phyloP scores from a whole-genome alignment of 2,888 invertebrate species.

The Operophtera brumata region DNA sequence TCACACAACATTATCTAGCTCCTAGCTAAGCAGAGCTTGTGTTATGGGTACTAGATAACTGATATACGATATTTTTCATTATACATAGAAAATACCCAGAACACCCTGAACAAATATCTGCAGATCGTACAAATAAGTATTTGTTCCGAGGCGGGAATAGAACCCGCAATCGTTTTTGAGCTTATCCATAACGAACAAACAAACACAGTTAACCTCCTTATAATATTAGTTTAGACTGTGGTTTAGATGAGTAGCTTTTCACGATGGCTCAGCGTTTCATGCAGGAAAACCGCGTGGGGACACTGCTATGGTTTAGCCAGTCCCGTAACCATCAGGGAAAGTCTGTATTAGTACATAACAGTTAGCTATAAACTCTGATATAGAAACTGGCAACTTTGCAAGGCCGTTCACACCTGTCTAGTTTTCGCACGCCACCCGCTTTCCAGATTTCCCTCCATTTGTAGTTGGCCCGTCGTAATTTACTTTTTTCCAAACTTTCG shows the following conservation, averaged over 20 bases:
- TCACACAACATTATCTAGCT: too few species aligned
- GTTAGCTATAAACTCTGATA: slow-evolving; percentile 41
- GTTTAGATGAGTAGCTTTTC: background rate
- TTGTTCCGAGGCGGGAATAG: too few species aligned
- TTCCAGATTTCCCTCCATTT: slow-evolving; percentile 71
- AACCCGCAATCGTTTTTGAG: too few species aligned
- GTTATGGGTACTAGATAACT: too few species aligned
- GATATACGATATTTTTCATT: too few species aligned
- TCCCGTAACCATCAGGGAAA: slow-evolving; percentile 38
- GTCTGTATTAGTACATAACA: slow-evolving; percentile 31
- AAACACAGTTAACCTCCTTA: too few species aligned
- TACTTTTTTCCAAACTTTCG: slow-evolving; percentile 28
- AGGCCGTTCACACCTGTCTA: slow-evolving; percentile 61
- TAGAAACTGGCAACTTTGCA: slow-evolving; percentile 61
- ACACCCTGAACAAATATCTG: too few species aligned
- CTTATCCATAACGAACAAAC: too few species aligned
- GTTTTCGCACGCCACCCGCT: slow-evolving; percentile 69
- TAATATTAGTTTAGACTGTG: too few species aligned
- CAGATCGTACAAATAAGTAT: too few species aligned
- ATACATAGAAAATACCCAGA: too few species aligned
- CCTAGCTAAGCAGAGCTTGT: too few species aligned
- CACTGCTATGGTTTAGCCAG: slow-evolving; percentile 13
- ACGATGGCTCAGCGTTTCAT: background rate
- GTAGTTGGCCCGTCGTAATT: slow-evolving; percentile 33
- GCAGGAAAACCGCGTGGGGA: background rate